These are phyloP conservation scores for Tupaia tana DNA, from an alignment of 2,113 vertebrate species.

Conservation along the genomic window DNA sequence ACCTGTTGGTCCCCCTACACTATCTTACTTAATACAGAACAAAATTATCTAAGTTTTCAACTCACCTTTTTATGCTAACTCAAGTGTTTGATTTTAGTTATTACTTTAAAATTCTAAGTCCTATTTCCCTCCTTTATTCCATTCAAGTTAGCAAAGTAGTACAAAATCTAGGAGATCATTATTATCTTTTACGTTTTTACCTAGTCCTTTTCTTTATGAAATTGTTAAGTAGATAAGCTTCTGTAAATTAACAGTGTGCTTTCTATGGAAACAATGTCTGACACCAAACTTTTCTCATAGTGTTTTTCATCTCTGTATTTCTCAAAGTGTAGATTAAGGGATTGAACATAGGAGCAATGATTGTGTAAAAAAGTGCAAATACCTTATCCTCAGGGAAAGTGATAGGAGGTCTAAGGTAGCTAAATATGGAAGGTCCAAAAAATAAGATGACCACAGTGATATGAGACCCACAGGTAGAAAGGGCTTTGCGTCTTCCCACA, in stretches of 20 bases:
- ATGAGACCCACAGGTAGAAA: constrained; percentile 34
- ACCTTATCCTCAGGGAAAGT: not conserved
- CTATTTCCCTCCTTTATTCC: not conserved
- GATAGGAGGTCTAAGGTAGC: not conserved
- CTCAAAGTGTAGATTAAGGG: constrained; percentile 5
- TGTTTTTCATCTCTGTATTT: constrained; percentile 9
- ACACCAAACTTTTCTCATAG: constrained; percentile 9
- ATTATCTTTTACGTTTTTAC: not conserved
- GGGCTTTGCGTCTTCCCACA: constrained; percentile 28
- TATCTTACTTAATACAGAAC: too few relatives aligned
- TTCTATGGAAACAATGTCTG: not conserved
- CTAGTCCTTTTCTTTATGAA: not conserved
- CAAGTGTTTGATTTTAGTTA: too few relatives aligned
- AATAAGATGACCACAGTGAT: not conserved
- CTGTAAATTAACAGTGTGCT: not conserved
- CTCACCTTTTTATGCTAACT: too few relatives aligned
- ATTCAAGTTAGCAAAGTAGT: too few relatives aligned
- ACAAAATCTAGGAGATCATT: not conserved
- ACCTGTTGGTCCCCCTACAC: too few relatives aligned
- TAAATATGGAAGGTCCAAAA: not conserved
- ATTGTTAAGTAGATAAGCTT: not conserved
- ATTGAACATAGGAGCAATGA: not conserved
- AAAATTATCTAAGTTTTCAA: too few relatives aligned
- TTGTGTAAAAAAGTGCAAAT: constrained; percentile 35
- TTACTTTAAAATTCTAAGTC: not conserved